Percentiles rank a stretch among this genome's conserved stretches.
These are phyloP conservation scores for Silurus meridionalis DNA, from an alignment of 2,113 vertebrate genomes.

Conservation along the genomic window DNA sequence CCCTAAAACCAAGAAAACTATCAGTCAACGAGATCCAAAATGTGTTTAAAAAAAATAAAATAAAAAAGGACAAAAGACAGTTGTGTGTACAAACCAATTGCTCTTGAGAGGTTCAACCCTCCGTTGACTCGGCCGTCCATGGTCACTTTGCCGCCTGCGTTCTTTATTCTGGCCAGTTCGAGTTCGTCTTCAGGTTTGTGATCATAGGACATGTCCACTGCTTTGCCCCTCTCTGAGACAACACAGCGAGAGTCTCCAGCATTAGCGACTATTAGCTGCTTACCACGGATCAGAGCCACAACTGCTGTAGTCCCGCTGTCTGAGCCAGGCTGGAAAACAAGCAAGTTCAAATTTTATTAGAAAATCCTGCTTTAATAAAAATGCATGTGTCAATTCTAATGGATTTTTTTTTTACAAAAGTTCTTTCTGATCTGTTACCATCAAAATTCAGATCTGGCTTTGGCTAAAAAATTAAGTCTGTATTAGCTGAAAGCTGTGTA, in stretches of 20 bases:
- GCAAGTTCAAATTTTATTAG: background rate
- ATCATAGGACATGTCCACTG: conserved; percentile 96
- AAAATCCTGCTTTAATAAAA: no score
- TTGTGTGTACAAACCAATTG: conserved; percentile 80
- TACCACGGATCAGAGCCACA: conserved; percentile 91
- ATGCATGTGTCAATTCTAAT: no score
- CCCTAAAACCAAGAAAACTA: conserved; percentile 68
- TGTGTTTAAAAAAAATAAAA: background rate
- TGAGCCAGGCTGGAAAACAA: conserved; percentile 84
- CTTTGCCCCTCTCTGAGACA: conserved; percentile 88
- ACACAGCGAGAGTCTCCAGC: conserved; percentile 97
- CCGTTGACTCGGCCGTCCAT: conserved; percentile 97
- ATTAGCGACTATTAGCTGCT: conserved; percentile 96
- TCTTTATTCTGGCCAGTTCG: conserved; percentile 94
- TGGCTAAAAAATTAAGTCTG: no score
- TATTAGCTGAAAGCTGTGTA: no score
- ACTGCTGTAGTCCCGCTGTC: conserved; percentile 97
- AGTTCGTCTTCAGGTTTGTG: conserved; percentile 97
- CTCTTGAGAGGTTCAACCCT: conserved; percentile 94
- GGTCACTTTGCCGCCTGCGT: conserved; percentile 95
- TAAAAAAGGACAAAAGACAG: background rate
- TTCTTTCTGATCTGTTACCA: no score
- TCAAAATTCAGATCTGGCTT: no score
- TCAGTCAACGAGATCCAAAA: background rate
- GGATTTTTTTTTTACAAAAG: no score